These are phyloP conservation scores for Microtus pennsylvanicus DNA, from an alignment of 2,113 vertebrate genomes.

Conservation along the genomic window DNA sequence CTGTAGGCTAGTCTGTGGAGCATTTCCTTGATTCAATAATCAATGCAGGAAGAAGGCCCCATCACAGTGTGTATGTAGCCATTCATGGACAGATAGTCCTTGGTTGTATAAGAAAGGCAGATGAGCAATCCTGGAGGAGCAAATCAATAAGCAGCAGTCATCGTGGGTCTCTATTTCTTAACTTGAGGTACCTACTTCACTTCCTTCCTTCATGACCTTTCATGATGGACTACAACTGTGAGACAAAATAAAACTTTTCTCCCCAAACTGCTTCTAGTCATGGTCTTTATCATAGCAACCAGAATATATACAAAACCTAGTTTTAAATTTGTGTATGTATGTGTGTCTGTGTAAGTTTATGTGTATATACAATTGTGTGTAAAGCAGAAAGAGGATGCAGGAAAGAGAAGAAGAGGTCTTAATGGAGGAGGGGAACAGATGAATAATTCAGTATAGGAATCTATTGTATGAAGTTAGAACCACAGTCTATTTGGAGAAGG, in stretches of 20 bases:
- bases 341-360: neutral
- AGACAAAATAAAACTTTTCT: neutral
- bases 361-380: neutral
- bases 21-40: neutral
- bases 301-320: neutral
- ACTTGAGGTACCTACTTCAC: neutral
- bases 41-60: neutral
- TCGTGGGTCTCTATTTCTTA: neutral
- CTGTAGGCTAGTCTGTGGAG: neutral
- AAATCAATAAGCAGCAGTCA: neutral
- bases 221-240: neutral
- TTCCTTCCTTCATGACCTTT: neutral
- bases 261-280: neutral
- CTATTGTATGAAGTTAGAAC: neutral
- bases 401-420: neutral
- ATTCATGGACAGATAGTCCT: neutral
- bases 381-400: neutral
- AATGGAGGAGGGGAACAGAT: neutral
- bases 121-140: neutral
- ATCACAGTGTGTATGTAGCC: neutral
- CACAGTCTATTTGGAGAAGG: neutral
- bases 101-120: neutral
- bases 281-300: neutral
- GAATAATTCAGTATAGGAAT: neutral
- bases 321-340: neutral